These are phyloP conservation scores for Cynocephalus volans DNA, from an alignment of 2,113 vertebrate genomes.

Conservation along the genomic window DNA sequence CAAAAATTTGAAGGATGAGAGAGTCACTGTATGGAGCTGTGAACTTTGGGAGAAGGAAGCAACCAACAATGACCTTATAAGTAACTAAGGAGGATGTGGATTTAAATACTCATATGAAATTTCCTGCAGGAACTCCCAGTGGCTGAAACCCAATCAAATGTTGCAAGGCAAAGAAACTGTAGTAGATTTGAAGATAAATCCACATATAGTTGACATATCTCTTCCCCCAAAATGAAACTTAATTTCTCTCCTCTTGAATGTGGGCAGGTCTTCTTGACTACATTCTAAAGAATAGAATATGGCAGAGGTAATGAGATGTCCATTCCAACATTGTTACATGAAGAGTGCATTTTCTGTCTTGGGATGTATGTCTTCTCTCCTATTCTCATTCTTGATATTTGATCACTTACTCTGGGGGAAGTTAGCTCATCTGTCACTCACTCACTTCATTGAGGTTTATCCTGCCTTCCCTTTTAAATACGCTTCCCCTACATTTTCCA, in stretches of 20 bases:
- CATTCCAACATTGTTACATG: not conserved
- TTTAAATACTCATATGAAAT: not conserved
- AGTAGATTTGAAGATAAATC: not conserved
- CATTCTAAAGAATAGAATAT: not conserved
- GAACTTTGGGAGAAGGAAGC: not conserved
- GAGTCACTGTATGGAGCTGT: fast-evolving
- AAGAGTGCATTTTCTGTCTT: not conserved
- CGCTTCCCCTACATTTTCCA: not conserved
- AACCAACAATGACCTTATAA: not conserved
- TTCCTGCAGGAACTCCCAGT: not conserved
- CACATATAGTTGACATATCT: not conserved
- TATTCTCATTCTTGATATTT: not conserved
- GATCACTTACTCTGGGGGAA: not conserved
- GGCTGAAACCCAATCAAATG: not conserved
- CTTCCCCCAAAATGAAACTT: not conserved
- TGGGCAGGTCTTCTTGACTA: not conserved
- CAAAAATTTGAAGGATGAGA: not conserved
- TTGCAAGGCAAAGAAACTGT: not conserved
- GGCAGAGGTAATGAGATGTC: not conserved
- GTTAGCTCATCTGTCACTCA: not conserved
- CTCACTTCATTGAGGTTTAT: not conserved
- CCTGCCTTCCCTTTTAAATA: not conserved
- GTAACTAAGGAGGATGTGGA: not conserved
- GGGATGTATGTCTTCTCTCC: not conserved
- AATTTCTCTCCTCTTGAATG: not conserved